phyloP scores from a whole-genome alignment of 2,113 vertebrate genomes.

The Anoplopoma fimbria region DNA sequence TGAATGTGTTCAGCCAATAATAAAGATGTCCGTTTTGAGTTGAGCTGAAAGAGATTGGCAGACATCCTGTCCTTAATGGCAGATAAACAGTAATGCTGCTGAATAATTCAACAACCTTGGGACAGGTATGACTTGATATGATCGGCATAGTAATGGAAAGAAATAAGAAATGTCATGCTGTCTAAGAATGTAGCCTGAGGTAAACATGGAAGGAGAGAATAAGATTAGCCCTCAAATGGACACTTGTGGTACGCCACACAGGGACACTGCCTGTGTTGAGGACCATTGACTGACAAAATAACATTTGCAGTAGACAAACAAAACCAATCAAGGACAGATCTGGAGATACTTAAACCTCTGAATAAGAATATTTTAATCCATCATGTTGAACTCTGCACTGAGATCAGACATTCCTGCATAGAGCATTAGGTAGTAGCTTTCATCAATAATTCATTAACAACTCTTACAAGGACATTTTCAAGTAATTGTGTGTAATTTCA shows the following conservation, averaged over 20 bases:
- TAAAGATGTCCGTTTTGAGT: conserved; percentile 25
- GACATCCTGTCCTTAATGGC: conserved; percentile 39
- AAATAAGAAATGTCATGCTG: background rate
- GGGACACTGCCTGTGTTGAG: background rate
- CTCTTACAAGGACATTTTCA: background rate
- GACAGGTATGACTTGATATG: conserved; percentile 18
- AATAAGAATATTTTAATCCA: conserved; percentile 12
- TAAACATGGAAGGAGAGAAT: conserved; percentile 1
- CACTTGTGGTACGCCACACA: background rate
- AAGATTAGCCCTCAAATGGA: background rate
- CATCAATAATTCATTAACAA: background rate
- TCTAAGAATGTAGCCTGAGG: conserved; percentile 1
- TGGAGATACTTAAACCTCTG: background rate
- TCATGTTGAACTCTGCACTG: background rate
- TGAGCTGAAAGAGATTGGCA: conserved; percentile 37
- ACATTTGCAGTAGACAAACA: background rate
- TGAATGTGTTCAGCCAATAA: conserved; percentile 14
- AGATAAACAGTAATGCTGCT: conserved; percentile 39
- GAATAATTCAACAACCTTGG: conserved; percentile 19
- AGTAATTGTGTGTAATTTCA: conserved; percentile 16
- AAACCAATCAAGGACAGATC: background rate
- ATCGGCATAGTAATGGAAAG: background rate
- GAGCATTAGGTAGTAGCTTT: conserved; percentile 14
- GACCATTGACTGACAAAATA: background rate
- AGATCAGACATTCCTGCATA: background rate